These are phyloP conservation scores for Spea hammondii DNA, from an alignment of 2,797 vertebrate species.

Conservation along the genomic window DNA sequence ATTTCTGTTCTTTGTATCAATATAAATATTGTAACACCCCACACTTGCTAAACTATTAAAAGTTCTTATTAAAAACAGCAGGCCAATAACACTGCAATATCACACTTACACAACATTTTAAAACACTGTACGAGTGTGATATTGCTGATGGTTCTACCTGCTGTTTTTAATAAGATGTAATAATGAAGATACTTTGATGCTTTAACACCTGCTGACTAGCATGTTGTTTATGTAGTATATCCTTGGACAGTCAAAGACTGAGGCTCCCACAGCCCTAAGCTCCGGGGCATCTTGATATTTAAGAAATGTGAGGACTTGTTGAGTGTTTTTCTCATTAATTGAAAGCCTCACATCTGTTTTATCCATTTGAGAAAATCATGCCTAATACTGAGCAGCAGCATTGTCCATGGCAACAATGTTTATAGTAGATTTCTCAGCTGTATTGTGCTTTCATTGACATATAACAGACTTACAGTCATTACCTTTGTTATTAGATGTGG, in stretches of 20 bases:
- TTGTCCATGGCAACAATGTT: neutral
- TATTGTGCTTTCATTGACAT: neutral
- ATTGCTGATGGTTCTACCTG: slow-evolving; percentile 40
- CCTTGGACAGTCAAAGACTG: slow-evolving; percentile 12
- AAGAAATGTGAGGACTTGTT: slow-evolving; percentile 6
- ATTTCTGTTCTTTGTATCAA: neutral
- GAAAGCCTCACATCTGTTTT: slow-evolving; percentile 26
- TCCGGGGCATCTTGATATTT: slow-evolving; percentile 9
- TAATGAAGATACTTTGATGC: slow-evolving; percentile 35
- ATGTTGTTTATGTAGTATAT: slow-evolving; percentile 26
- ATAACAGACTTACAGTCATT: neutral
- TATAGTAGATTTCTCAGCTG: neutral
- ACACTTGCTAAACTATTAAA: slow-evolving; percentile 17
- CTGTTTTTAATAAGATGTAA: slow-evolving; percentile 47
- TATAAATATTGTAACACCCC: neutral
- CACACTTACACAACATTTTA: slow-evolving; percentile 35
- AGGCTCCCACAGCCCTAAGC: slow-evolving; percentile 5
- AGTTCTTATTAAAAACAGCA: slow-evolving; percentile 38
- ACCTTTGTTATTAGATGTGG: neutral
- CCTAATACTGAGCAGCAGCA: neutral
- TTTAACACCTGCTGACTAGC: slow-evolving; percentile 35
- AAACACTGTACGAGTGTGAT: slow-evolving; percentile 43
- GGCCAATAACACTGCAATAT: slow-evolving; percentile 39
- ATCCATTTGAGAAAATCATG: slow-evolving; percentile 8
- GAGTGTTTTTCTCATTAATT: slow-evolving; percentile 4